Evolutionary conservation across 2,113 vertebrate genomes (phyloP).

Genomic region (Leptobrachium ailaonicum): DNA sequence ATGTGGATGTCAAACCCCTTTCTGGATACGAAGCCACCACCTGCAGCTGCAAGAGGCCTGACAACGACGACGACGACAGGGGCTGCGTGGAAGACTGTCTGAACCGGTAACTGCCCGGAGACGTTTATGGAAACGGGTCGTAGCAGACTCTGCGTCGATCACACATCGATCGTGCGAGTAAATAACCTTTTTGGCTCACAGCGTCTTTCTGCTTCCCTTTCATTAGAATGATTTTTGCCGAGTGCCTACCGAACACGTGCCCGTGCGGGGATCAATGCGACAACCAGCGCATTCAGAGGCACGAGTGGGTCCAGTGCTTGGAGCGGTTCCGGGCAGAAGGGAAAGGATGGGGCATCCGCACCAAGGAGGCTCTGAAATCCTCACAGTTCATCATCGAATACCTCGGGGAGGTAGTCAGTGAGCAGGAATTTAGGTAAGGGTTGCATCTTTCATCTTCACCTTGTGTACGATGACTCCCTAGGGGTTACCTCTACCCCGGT

Average conservation of each 20-base stretch:
- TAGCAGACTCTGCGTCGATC: background rate
- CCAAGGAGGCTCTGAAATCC: conserved; percentile 86
- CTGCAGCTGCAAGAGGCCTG: conserved; percentile 87
- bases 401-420: conserved; percentile 95
- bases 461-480: too few relatives aligned
- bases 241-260: conserved; percentile 92
- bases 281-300: conserved; percentile 95
- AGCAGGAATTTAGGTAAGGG: conserved; percentile 90
- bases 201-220: background rate
- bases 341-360: conserved; percentile 98
- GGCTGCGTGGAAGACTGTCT: conserved; percentile 93
- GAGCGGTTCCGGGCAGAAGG: conserved; percentile 94
- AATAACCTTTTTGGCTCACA: background rate
- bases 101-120: conserved; percentile 77
- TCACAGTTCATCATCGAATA: conserved; percentile 99
- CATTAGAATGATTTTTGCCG: conserved; percentile 93
- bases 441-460: background rate
- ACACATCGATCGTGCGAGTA: background rate
- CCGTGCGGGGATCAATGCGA: conserved; percentile 87
- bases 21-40: conserved; percentile 95
- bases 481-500: too few relatives aligned
- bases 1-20: conserved; percentile 95
- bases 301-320: conserved; percentile 97
- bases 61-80: conserved; percentile 66
- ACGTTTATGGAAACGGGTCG: background rate